Conservation (phyloP, 1,140 invertebrate species). For the Panagrolaimus sp. region DNA sequence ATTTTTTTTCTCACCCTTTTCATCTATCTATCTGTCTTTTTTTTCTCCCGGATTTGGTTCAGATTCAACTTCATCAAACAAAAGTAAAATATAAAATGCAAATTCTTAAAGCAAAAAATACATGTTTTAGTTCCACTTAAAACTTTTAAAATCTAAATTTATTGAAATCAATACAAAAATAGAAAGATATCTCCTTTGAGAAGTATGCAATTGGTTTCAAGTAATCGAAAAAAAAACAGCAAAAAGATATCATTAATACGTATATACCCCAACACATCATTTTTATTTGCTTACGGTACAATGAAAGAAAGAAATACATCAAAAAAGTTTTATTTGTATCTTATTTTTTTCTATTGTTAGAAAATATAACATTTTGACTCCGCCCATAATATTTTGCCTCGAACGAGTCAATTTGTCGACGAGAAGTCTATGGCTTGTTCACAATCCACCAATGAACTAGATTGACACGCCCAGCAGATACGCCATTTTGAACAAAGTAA, state of each 20-base stretch:
- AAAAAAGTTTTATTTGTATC: conserved; percentile 6
- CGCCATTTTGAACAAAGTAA: conserved; percentile 3
- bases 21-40: background rate
- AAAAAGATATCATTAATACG: background rate
- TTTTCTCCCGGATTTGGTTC: background rate
- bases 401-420: conserved; percentile 15
- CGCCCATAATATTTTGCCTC: background rate
- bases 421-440: conserved; percentile 3
- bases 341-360: background rate
- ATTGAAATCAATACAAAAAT: too few species aligned
- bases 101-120: background rate
- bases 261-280: background rate
- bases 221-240: background rate
- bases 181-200: background rate
- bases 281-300: background rate
- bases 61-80: background rate
- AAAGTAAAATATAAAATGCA: background rate
- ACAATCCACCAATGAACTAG: background rate
- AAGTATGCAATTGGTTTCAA: background rate
- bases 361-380: background rate
- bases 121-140: too few species aligned
- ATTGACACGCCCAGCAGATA: conserved; percentile 2
- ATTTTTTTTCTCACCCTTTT: background rate
- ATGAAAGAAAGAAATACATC: background rate
- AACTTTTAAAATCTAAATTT: too few species aligned